phyloP scores from a whole-genome alignment of 2,113 vertebrate species.

The Microtus pennsylvanicus region DNA sequence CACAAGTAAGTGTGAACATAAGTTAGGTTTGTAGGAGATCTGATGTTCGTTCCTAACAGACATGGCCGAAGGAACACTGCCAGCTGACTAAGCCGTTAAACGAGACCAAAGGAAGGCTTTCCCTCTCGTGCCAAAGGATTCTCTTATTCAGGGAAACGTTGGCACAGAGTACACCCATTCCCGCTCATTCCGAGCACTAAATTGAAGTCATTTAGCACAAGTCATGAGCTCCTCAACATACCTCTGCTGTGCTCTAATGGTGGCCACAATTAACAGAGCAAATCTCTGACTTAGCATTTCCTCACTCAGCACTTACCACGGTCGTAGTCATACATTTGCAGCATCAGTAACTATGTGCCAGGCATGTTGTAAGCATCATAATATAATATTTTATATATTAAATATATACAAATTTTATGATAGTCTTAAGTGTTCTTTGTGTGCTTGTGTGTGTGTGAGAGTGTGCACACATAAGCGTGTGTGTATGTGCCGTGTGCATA shows the following conservation, averaged over 20 bases:
- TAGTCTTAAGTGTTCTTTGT: background rate
- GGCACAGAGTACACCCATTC: background rate
- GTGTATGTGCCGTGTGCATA: too few relatives aligned
- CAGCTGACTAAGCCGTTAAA: background rate
- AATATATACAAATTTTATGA: background rate
- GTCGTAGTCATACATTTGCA: background rate
- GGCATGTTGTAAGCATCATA: background rate
- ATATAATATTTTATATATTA: background rate
- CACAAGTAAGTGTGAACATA: background rate
- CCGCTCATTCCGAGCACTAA: background rate
- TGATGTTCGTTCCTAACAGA: background rate
- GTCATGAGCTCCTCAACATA: background rate
- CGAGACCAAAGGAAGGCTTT: background rate
- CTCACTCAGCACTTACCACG: background rate
- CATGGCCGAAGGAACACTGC: background rate
- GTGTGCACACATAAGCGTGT: too few relatives aligned
- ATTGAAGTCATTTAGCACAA: background rate
- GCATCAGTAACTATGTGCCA: background rate
- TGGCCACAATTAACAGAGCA: conserved; percentile 7
- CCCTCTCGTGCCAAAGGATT: background rate
- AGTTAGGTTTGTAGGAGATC: background rate
- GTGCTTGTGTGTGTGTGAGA: background rate
- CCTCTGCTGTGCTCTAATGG: background rate
- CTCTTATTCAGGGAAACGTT: background rate
- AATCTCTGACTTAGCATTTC: background rate